Evolutionary conservation across 2,888 invertebrate genomes (phyloP).

Genomic region (Acanthococcus lagerstroemiae): DNA sequence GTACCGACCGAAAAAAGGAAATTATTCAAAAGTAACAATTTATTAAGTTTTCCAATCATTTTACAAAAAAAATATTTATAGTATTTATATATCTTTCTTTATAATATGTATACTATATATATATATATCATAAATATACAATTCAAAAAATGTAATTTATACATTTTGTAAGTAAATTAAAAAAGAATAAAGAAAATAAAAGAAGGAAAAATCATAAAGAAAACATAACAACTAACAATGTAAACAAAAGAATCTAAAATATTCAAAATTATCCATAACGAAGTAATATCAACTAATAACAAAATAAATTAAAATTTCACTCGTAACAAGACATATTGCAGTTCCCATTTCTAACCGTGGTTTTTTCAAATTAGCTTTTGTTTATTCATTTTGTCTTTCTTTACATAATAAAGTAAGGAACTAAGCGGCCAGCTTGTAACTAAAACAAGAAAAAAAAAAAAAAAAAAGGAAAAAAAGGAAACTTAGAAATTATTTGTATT

Average conservation of each 20-base stretch:
- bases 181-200: not conserved
- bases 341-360: not conserved
- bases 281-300: conserved; percentile 13
- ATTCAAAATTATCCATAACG: conserved; percentile 7
- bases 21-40: conserved; percentile 24
- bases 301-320: conserved; percentile 22
- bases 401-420: not conserved
- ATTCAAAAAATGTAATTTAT: conserved; percentile 1
- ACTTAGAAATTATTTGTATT: too few relatives aligned
- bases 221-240: conserved; percentile 19
- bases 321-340: conserved; percentile 7
- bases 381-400: too few relatives aligned
- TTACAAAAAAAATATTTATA: conserved; percentile 26
- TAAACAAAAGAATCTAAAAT: conserved; percentile 18
- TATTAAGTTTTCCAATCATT: conserved; percentile 25
- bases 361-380: not conserved
- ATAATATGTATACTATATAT: not conserved
- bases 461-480: too few relatives aligned
- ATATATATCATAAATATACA: conserved; percentile 18
- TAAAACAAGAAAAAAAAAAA: too few relatives aligned
- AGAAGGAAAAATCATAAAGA: not conserved
- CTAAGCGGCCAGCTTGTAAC: not conserved
- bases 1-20: too few relatives aligned
- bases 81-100: not conserved
- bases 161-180: conserved; percentile 12